Evolutionary conservation across 2,113 vertebrate species (phyloP).

Genomic region (Hypocryptadius cinnamomeus): DNA sequence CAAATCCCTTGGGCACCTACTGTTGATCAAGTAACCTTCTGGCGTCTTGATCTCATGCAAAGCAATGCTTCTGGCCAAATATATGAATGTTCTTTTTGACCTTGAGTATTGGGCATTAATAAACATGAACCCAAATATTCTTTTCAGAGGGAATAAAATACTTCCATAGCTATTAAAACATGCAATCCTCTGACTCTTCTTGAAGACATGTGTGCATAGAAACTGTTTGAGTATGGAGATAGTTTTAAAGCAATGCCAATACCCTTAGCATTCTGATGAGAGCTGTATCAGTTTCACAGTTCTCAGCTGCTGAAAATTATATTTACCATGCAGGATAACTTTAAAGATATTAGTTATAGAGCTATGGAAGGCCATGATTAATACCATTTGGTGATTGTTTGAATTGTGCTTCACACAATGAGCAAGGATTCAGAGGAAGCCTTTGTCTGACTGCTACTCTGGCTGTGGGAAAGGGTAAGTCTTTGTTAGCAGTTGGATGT

Average conservation of each 20-base stretch:
- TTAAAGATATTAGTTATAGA: neutral
- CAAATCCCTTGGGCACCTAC: neutral
- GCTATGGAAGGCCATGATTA: neutral
- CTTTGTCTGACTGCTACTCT: slow-evolving; percentile 6
- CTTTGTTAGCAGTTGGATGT: slow-evolving; percentile 10
- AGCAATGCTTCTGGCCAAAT: neutral
- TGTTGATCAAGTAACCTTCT: neutral
- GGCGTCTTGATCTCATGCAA: neutral
- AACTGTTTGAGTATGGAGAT: neutral
- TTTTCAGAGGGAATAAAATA: neutral
- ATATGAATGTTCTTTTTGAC: neutral
- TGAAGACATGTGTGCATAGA: neutral
- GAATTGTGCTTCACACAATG: neutral
- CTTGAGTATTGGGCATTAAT: neutral
- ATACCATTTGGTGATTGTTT: neutral
- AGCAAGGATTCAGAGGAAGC: neutral
- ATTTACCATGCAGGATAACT: neutral
- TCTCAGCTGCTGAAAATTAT: neutral
- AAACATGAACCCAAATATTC: neutral
- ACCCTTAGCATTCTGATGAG: neutral
- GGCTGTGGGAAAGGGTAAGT: neutral
- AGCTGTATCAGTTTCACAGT: neutral
- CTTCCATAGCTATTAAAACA: neutral
- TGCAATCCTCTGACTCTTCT: neutral
- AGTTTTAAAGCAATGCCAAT: neutral